Evolutionary conservation across 2,797 vertebrate species (phyloP).

Genomic region (Simalia tracyae): DNA sequence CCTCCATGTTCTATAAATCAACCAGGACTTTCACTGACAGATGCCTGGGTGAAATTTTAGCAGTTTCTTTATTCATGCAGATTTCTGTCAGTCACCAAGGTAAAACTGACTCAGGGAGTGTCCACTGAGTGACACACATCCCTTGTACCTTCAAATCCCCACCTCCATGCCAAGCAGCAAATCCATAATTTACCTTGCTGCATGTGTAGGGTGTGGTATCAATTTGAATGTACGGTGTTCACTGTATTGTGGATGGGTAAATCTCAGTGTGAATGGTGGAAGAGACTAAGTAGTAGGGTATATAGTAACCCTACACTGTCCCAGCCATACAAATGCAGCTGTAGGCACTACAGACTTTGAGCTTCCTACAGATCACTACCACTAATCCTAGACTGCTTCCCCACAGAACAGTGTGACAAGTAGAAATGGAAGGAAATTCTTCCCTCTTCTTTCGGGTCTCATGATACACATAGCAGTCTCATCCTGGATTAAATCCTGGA

Average conservation of each 20-base stretch:
- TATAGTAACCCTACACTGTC: neutral
- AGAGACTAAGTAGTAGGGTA: neutral
- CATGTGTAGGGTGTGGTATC: neutral
- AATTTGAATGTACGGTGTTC: neutral
- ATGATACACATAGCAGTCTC: neutral
- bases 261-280: neutral
- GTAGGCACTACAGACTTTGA: neutral
- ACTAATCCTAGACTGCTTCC: neutral
- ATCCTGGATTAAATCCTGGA: neutral
- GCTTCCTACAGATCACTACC: neutral
- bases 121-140: neutral
- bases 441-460: neutral
- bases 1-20: neutral
- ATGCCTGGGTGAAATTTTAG: neutral
- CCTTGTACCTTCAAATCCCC: neutral
- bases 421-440: neutral
- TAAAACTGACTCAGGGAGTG: neutral
- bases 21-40: neutral
- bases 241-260: neutral
- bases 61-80: neutral
- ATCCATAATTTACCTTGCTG: neutral
- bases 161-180: neutral
- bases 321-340: neutral
- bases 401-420: neutral
- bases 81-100: neutral